A percentile compares a stretch with the other conserved stretches of the same genome.
Evolutionary conservation across 2,888 invertebrate species (phyloP).

Genomic region (Gryllus longicercus): DNA sequence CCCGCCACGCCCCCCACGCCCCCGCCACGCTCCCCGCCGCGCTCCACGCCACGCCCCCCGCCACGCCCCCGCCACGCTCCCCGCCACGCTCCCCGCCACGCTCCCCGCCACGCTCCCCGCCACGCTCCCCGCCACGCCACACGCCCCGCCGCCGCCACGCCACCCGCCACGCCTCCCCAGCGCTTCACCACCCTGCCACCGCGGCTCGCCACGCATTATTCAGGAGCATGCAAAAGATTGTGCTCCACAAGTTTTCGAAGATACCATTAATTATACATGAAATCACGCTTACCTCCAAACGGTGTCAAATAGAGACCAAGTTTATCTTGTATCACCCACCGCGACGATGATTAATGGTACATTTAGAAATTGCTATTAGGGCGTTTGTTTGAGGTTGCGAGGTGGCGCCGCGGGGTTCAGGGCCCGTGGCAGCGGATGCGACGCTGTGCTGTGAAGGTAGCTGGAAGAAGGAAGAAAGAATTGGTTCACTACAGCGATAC

Average conservation of each 20-base stretch:
- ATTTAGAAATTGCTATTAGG: background rate
- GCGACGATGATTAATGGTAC: background rate
- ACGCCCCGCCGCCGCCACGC: background rate
- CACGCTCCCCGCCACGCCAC: background rate
- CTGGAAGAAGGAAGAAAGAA: too few relatives aligned
- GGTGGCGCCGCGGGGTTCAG: background rate
- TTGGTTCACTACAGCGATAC: too few relatives aligned
- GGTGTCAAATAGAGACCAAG: slow-evolving; percentile 17
- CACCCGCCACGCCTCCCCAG: background rate
- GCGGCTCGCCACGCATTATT: background rate
- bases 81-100: background rate
- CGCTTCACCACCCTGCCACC: background rate
- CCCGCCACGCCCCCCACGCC: background rate
- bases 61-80: background rate
- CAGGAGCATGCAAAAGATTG: slow-evolving; percentile 6
- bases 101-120: background rate
- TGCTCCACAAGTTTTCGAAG: background rate
- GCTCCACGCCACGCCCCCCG: background rate
- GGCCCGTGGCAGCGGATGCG: too few relatives aligned
- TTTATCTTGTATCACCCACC: background rate
- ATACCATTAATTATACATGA: slow-evolving; percentile 6
- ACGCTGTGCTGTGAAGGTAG: too few relatives aligned
- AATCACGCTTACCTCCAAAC: slow-evolving; percentile 17
- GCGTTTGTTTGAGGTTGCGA: background rate
- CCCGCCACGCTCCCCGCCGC: background rate